Evolutionary conservation across 2,797 vertebrate species (phyloP), one percentile per base, ranked within the genome.

Genomic region (Petrocephalus sullivani): DNA sequence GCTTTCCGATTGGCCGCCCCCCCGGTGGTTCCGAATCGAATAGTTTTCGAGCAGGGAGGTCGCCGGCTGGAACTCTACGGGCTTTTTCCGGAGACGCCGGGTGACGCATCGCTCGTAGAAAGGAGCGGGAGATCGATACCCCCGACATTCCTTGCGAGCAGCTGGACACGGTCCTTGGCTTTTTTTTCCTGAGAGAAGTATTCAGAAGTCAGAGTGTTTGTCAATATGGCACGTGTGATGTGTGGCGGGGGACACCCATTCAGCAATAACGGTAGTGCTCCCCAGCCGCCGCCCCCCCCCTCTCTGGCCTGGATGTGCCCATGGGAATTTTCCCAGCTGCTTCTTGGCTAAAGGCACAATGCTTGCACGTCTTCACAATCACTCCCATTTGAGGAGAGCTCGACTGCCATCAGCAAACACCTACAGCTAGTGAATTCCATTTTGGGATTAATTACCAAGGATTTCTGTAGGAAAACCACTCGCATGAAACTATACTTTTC

Each of bases 271-370:
- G 33, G 33, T 41, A 19, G 14, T 75, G 67, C 67, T 54, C 53
- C 53, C 53, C 53, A 28, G 0, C 0, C 28, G 28, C 28, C 28
- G 28, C 28, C 28, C 28, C 28, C 28, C 53, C 2, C 2, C 28
- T 10, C 67, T 14, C 67, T 4, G 67, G 67, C 14, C 16, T 75
- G 33, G 33, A 54, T 28, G 46, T 78, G 37, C 71, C 57, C 88
- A 61, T 89, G 85, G 71, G 88, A 89, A 82, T 58, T 58, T 82
- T 37, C 67, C 67, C 88, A 89, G 71, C 85, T 87, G 88, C 84
- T 78, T 67, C 21, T 21, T 53, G 19, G 64, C 67, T 89, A 82
- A 81, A 81, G 57, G 75, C 75, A 49, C 75, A 87, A 82, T 82
- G 64, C 8, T n/a, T n/a, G 4, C 19, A 37, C 28, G 33, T 37